A percentile compares a stretch with the other conserved stretches of the same genome.
Conservation (phyloP, 2,888 invertebrate species). For the Sicus ferrugineus region DNA sequence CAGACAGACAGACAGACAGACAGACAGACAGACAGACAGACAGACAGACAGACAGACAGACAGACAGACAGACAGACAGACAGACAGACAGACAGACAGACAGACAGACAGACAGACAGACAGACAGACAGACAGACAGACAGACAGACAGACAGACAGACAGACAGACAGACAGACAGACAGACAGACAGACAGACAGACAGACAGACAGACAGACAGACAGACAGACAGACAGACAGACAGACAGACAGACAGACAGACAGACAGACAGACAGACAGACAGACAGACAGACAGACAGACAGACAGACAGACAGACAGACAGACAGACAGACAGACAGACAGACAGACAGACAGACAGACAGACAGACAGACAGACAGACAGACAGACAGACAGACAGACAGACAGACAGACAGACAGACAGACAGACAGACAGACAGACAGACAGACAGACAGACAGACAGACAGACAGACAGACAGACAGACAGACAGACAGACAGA, state of each 20-base stretch:
- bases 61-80: constrained; percentile 17
- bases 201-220: constrained; percentile 17
- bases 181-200: constrained; percentile 17
- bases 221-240: constrained; percentile 17
- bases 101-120: constrained; percentile 17
- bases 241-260: constrained; percentile 17
- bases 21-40: constrained; percentile 17
- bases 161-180: constrained; percentile 17
- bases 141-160: constrained; percentile 17
- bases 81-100: constrained; percentile 17
- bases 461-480: constrained; percentile 17
- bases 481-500: constrained; percentile 17
- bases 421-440: constrained; percentile 17
- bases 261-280: constrained; percentile 17
- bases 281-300: constrained; percentile 17
- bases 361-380: constrained; percentile 17
- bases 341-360: constrained; percentile 17
- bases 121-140: constrained; percentile 17
- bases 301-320: constrained; percentile 17
- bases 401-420: constrained; percentile 17
- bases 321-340: constrained; percentile 17
- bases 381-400: constrained; percentile 17
- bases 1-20: constrained; percentile 17
- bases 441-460: constrained; percentile 17
- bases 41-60: constrained; percentile 17